These are phyloP conservation scores for Siniperca chuatsi DNA, from an alignment of 2,113 vertebrate genomes.

Conservation along the genomic window DNA sequence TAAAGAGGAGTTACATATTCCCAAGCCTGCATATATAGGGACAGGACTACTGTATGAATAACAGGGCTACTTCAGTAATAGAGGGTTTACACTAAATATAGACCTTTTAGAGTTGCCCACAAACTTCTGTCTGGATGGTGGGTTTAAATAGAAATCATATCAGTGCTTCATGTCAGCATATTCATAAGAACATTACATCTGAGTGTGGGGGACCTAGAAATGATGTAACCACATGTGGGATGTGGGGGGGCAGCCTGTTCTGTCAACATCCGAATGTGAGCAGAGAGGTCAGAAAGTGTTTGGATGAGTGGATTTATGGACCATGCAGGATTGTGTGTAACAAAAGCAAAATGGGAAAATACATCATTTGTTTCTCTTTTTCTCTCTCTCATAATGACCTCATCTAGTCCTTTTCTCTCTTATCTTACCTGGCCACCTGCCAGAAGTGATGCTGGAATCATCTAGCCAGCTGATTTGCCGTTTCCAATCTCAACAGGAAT, in stretches of 20 bases:
- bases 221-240: conserved; percentile 58
- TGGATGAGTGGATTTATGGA: conserved; percentile 7
- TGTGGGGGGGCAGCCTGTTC: conserved; percentile 21
- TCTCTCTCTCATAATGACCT: conserved; percentile 84
- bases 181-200: conserved; percentile 31
- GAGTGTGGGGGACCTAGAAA: conserved; percentile 25
- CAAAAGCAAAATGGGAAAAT: background rate
- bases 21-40: background rate
- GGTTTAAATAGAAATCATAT: conserved; percentile 12
- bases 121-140: background rate
- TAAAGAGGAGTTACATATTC: background rate
- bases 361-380: conserved; percentile 41
- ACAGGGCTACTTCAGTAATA: background rate
- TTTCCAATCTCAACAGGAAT: conserved; percentile 70
- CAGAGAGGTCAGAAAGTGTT: conserved; percentile 24
- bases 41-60: background rate
- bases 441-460: conserved; percentile 84
- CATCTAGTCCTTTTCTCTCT: conserved; percentile 35
- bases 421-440: conserved; percentile 84
- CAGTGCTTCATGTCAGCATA: conserved; percentile 15
- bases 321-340: background rate
- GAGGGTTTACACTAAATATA: background rate
- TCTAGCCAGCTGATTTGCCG: conserved; percentile 82
- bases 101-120: background rate
- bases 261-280: conserved; percentile 31